Evolutionary conservation across 2,113 vertebrate species (phyloP).

Genomic region (Talpa occidentalis): DNA sequence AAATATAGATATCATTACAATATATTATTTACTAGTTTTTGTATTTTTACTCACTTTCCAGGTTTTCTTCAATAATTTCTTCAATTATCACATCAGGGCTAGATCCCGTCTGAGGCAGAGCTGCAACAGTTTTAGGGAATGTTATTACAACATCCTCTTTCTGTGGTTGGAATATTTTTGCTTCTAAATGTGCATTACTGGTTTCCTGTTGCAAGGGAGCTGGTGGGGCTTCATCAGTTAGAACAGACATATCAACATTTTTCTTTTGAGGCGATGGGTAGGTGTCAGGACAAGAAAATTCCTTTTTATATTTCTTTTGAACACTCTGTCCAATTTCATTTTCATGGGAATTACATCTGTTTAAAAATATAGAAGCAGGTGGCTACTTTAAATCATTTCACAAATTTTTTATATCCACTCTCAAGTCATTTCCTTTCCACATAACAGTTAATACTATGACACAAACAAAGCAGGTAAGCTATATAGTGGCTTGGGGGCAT

Average conservation of each 20-base stretch:
- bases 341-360: conserved; percentile 79
- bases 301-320: conserved; percentile 44
- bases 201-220: conserved; percentile 19
- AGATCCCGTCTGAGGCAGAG: conserved; percentile 36
- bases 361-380: conserved; percentile 66
- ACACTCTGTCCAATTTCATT: conserved; percentile 51
- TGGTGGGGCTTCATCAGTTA: conserved; percentile 30
- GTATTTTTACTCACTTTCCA: conserved; percentile 81
- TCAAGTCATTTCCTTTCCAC: conserved; percentile 20
- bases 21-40: background rate
- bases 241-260: background rate
- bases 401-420: background rate
- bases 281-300: background rate
- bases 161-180: background rate
- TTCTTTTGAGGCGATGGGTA: conserved; percentile 26
- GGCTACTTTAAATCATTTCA: background rate
- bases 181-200: background rate
- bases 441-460: background rate
- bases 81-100: conserved; percentile 90
- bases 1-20: background rate
- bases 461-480: background rate
- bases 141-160: background rate
- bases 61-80: conserved; percentile 87
- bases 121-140: conserved; percentile 45
- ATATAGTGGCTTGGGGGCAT: background rate